These are phyloP conservation scores for Aurelia aurita complex sp. Pacific DNA, from an alignment of 30 jellyfish, hydroid and myxozoan species.

Conservation along the genomic window DNA sequence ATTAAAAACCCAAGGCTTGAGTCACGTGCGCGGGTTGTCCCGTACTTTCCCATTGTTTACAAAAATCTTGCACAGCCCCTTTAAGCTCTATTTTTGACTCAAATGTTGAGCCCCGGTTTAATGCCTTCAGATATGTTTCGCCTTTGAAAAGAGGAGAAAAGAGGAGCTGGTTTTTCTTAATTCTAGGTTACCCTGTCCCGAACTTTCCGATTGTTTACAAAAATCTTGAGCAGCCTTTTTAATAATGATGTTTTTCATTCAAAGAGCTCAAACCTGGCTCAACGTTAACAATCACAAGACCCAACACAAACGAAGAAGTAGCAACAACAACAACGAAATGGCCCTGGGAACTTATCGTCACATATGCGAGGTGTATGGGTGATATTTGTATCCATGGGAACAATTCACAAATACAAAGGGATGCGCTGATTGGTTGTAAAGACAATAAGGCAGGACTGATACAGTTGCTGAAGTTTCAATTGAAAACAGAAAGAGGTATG, in stretches of 20 bases:
- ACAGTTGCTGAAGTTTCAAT: slow-evolving; percentile 41
- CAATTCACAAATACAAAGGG: slow-evolving; percentile 39
- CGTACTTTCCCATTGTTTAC: too few species aligned
- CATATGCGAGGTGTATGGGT: slow-evolving; percentile 52
- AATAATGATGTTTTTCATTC: not conserved
- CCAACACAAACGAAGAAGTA: slow-evolving; percentile 26
- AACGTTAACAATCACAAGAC: slow-evolving; percentile 33
- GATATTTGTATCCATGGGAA: slow-evolving; percentile 49
- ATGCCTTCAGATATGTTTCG: too few species aligned
- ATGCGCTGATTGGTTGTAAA: slow-evolving; percentile 42
- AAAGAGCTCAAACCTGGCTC: not conserved
- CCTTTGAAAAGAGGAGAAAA: too few species aligned
- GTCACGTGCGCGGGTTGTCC: too few species aligned
- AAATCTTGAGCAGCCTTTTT: not conserved
- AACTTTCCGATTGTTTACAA: too few species aligned
- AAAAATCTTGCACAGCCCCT: too few species aligned
- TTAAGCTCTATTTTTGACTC: too few species aligned
- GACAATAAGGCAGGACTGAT: slow-evolving; percentile 43
- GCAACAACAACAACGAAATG: slow-evolving; percentile 33
- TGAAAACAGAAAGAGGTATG: slow-evolving; percentile 12
- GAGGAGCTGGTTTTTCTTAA: too few species aligned
- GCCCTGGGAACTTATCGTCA: slow-evolving; percentile 63
- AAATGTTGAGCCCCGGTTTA: too few species aligned
- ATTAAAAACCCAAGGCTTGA: too few species aligned
- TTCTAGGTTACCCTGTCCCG: too few species aligned